phyloP scores from a whole-genome alignment of 1,140 invertebrate genomes.

The Helicoverpa zea region DNA sequence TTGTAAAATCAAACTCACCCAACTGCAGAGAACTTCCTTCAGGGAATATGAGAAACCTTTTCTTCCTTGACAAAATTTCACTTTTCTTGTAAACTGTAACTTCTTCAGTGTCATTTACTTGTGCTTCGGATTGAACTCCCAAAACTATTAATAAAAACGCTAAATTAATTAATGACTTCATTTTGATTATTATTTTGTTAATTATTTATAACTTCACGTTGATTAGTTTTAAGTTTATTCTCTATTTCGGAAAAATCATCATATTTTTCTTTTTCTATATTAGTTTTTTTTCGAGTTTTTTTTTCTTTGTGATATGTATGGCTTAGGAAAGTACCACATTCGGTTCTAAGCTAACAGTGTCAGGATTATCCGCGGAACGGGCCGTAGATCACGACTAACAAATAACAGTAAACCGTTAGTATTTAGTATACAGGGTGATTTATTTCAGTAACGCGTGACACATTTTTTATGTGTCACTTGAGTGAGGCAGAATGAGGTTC shows the following conservation, averaged over 20 bases:
- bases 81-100: conserved; percentile 51
- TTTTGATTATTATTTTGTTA: conserved; percentile 4
- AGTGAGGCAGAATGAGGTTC: too few species aligned
- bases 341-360: conserved; percentile 37
- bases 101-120: conserved; percentile 53
- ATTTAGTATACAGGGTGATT: conserved; percentile 57
- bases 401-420: conserved; percentile 67
- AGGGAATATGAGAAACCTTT: conserved; percentile 92
- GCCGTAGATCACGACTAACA: conserved; percentile 74
- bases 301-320: neutral
- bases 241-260: neutral
- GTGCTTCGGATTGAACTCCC: neutral
- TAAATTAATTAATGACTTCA: conserved; percentile 1
- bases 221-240: neutral
- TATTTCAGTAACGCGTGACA: neutral
- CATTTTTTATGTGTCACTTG: too few species aligned
- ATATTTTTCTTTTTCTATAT: neutral
- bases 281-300: neutral
- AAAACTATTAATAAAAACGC: neutral
- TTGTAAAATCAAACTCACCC: conserved; percentile 85
- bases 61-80: conserved; percentile 88
- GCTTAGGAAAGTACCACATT: conserved; percentile 24
- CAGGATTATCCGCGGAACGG: conserved; percentile 57
- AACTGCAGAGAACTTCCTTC: conserved; percentile 92
- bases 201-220: neutral